phyloP scores from a whole-genome alignment of 92 coral and sea anemone genomes.

The Actinostola sp. region DNA sequence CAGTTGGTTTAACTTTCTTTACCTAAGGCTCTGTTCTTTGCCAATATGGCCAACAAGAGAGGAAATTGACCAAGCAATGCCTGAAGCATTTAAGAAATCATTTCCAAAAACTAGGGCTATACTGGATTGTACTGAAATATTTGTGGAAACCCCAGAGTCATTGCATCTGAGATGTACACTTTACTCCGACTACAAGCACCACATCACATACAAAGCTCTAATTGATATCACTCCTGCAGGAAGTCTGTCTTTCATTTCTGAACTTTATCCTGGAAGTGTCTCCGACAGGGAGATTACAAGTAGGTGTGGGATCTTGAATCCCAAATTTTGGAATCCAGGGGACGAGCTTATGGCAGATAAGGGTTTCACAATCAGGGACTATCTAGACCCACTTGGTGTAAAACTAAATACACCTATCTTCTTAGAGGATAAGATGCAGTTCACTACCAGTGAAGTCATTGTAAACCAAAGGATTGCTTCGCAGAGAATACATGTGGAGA shows the following conservation, averaged over 20 bases:
- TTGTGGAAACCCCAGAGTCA: constrained; percentile 64
- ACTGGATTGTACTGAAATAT: constrained; percentile 48
- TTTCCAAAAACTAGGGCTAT: constrained; percentile 60
- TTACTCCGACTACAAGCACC: constrained; percentile 66
- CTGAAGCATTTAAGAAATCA: constrained; percentile 44
- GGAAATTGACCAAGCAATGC: constrained; percentile 55
- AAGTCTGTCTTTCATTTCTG: constrained; percentile 43
- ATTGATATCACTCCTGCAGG: constrained; percentile 61
- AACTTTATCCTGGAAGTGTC: constrained; percentile 46
- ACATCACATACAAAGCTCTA: constrained; percentile 54
- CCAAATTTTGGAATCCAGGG: constrained; percentile 47
- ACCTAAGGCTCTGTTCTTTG: constrained; percentile 37
- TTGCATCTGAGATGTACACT: constrained; percentile 34
- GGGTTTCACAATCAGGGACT: constrained; percentile 51
- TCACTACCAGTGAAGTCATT: constrained; percentile 35
- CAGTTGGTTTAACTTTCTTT: constrained; percentile 59
- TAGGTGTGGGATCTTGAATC: constrained; percentile 57
- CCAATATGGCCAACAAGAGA: constrained; percentile 65
- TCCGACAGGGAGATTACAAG: constrained; percentile 54
- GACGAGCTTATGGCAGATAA: constrained; percentile 65
- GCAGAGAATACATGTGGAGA: constrained; percentile 50
- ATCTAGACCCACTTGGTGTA: constrained; percentile 40
- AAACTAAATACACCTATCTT: constrained; percentile 44
- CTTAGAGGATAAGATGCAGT: constrained; percentile 51
- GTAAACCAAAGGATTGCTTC: constrained; percentile 40